These are phyloP conservation scores for Drosophila infuscata DNA, from an alignment of 2,888 invertebrate genomes.

Conservation along the genomic window DNA sequence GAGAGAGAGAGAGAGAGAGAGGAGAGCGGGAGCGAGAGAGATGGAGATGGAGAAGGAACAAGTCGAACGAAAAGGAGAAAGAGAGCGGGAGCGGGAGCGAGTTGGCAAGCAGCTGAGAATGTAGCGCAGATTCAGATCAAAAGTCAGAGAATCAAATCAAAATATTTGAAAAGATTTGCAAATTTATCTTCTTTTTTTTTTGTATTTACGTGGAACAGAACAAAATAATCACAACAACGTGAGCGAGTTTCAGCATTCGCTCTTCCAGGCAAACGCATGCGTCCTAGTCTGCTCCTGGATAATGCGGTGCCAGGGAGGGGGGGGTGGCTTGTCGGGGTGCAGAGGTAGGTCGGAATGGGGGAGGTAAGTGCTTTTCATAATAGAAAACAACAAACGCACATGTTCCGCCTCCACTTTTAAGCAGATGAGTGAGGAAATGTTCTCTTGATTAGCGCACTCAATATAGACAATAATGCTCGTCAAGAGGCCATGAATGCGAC, in stretches of 20 bases:
- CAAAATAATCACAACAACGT: constrained; percentile 2
- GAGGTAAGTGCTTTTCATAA: neutral
- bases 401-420: constrained; percentile 17
- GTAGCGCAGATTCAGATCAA: constrained; percentile 6
- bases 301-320: neutral
- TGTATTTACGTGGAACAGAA: neutral
- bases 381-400: constrained; percentile 35
- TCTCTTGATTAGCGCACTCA: constrained; percentile 8
- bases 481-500: constrained; percentile 15
- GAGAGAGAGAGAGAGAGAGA: neutral
- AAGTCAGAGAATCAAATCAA: neutral
- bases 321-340: neutral
- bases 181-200: neutral
- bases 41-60: neutral
- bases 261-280: constrained; percentile 46
- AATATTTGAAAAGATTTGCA: neutral
- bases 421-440: constrained; percentile 19
- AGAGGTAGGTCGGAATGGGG: neutral
- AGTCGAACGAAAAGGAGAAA: neutral
- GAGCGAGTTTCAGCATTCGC: constrained; percentile 21
- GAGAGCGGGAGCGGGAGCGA: neutral
- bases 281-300: constrained; percentile 14
- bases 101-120: constrained; percentile 3
- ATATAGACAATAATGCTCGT: constrained; percentile 11
- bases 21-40: constrained; percentile 10